Evolutionary conservation across 2,888 invertebrate genomes (phyloP).

Genomic region (Slavum lentiscoides): DNA sequence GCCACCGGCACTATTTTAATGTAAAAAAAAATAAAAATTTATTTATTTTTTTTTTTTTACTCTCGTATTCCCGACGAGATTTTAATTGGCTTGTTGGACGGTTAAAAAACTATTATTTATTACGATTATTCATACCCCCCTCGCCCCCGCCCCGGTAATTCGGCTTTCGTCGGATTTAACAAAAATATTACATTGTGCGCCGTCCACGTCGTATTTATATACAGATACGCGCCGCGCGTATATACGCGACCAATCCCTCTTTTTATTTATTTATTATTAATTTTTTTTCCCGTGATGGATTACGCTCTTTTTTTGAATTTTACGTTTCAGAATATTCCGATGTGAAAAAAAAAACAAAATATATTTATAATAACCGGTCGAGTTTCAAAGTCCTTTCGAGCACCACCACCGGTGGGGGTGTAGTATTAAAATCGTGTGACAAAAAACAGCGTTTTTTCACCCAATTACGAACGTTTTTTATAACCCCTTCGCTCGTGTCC

Average conservation of each 20-base stretch:
- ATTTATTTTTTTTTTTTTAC: background rate
- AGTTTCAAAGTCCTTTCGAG: conserved; percentile 16
- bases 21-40: background rate
- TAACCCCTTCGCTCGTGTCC: no score
- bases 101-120: conserved; percentile 52
- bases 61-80: conserved; percentile 23
- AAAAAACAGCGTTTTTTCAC: no score
- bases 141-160: background rate
- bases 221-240: background rate
- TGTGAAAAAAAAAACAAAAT: conserved; percentile 1
- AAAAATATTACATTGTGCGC: conserved; percentile 26
- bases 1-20: background rate
- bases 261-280: conserved; percentile 16
- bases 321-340: background rate
- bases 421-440: conserved; percentile 17
- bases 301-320: conserved; percentile 32
- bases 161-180: conserved; percentile 45
- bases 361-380: conserved; percentile 20
- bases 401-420: background rate
- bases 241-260: background rate
- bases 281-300: conserved; percentile 38
- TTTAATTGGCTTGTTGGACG: conserved; percentile 48
- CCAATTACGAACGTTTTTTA: no score
- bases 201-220: no score
- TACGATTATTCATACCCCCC: conserved; percentile 23